These are phyloP conservation scores for Ctenodactylus gundi DNA, from an alignment of 2,113 vertebrate species.

Conservation along the genomic window DNA sequence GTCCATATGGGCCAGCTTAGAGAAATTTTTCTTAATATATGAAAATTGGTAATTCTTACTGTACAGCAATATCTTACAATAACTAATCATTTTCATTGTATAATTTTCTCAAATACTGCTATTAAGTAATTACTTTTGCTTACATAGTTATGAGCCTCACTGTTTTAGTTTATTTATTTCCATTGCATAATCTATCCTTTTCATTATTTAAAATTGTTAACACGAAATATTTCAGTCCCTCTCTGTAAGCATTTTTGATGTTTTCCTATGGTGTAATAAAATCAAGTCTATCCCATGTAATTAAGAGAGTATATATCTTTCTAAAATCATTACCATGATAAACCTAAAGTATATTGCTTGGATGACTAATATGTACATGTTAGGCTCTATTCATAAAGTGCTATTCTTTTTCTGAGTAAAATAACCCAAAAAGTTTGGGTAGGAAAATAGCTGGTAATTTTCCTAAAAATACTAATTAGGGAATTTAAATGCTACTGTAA, in stretches of 20 bases:
- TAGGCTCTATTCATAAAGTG: neutral
- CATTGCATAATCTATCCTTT: neutral
- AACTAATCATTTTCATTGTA: neutral
- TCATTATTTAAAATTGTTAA: slow-evolving; percentile 18
- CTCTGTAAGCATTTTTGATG: neutral
- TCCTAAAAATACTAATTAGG: neutral
- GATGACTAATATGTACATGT: neutral
- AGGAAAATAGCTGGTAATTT: neutral
- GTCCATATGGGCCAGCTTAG: neutral
- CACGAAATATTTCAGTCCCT: neutral
- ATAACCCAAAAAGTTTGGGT: neutral
- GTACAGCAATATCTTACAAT: neutral
- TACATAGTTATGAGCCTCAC: neutral
- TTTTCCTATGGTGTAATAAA: neutral
- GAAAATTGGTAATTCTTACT: neutral
- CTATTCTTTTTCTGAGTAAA: slow-evolving; percentile 1
- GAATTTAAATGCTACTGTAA: neutral
- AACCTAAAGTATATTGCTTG: neutral
- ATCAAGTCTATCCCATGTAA: neutral
- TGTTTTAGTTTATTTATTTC: slow-evolving; percentile 24
- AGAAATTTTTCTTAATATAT: neutral
- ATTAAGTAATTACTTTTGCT: no score
- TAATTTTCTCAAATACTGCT: neutral
- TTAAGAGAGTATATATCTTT: neutral
- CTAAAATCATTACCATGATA: neutral